phyloP scores from a whole-genome alignment of 35 echinoderm and acorn worm species.

The Eucidaris tribuloides region DNA sequence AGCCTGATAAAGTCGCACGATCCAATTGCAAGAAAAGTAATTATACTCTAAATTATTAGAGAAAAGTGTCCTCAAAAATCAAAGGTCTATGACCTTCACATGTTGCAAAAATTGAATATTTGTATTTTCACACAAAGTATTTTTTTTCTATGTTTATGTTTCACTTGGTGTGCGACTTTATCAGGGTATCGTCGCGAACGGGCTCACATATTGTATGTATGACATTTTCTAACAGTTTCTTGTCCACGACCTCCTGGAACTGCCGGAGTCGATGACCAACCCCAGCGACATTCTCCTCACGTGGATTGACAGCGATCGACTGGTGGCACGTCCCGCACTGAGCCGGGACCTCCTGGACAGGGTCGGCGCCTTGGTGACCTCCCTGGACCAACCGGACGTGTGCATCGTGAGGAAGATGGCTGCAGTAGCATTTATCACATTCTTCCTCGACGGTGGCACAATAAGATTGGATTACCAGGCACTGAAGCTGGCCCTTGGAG shows the following conservation, averaged over 20 bases:
- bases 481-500: neutral
- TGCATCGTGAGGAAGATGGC: neutral
- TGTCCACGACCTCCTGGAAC: neutral
- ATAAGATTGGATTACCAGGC: neutral
- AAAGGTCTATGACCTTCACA: no score
- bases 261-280: neutral
- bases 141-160: no score
- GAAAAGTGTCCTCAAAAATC: neutral
- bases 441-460: neutral
- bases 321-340: neutral
- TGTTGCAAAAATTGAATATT: no score
- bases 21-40: neutral
- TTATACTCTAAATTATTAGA: neutral
- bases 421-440: neutral
- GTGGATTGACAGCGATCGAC: neutral
- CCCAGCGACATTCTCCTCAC: neutral
- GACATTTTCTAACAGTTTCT: neutral
- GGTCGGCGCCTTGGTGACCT: neutral
- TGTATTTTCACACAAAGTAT: no score
- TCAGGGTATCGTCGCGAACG: no score
- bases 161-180: no score
- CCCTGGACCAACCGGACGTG: neutral
- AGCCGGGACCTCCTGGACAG: neutral
- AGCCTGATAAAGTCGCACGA: neutral
- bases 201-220: no score